phyloP scores from a whole-genome alignment of 2,888 invertebrate genomes.

The Trissolcus brochymenae region DNA sequence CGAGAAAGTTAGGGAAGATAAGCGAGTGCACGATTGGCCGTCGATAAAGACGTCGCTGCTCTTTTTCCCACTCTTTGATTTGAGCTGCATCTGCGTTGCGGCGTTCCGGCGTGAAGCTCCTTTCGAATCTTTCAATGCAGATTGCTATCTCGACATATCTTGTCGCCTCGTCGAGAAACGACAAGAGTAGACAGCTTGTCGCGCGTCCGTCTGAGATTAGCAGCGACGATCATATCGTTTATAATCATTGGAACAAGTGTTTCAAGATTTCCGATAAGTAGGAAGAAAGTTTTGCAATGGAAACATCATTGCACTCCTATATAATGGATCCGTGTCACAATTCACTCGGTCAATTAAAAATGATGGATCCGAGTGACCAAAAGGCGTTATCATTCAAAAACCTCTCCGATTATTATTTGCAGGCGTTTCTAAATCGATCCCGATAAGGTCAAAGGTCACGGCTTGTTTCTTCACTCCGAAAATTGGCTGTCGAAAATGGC shows the following conservation, averaged over 20 bases:
- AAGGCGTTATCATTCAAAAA: slow-evolving; percentile 22
- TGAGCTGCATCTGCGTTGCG: slow-evolving; percentile 22
- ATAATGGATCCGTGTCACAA: neutral
- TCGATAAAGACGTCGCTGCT: slow-evolving; percentile 58
- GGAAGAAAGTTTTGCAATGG: slow-evolving; percentile 42
- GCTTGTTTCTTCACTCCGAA: slow-evolving; percentile 15
- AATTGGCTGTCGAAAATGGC: slow-evolving; percentile 7
- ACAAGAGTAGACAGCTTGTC: slow-evolving; percentile 54
- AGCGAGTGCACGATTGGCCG: slow-evolving; percentile 37
- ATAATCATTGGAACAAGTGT: slow-evolving; percentile 54
- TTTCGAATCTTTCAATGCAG: slow-evolving; percentile 51
- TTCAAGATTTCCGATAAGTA: slow-evolving; percentile 50
- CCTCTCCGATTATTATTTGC: neutral
- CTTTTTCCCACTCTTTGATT: slow-evolving; percentile 48
- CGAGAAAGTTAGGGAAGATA: slow-evolving; percentile 54
- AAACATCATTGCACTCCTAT: slow-evolving; percentile 14
- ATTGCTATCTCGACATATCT: slow-evolving; percentile 54
- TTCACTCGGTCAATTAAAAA: slow-evolving; percentile 27
- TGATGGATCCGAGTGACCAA: slow-evolving; percentile 23
- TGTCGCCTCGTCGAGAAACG: slow-evolving; percentile 42
- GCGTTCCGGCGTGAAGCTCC: slow-evolving; percentile 22
- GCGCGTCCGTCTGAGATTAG: slow-evolving; percentile 53
- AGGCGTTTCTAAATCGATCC: slow-evolving; percentile 10
- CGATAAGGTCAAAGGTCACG: neutral
- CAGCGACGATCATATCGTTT: slow-evolving; percentile 44